Conservation (phyloP, 2,113 vertebrate species). For the Petromus typicus region DNA sequence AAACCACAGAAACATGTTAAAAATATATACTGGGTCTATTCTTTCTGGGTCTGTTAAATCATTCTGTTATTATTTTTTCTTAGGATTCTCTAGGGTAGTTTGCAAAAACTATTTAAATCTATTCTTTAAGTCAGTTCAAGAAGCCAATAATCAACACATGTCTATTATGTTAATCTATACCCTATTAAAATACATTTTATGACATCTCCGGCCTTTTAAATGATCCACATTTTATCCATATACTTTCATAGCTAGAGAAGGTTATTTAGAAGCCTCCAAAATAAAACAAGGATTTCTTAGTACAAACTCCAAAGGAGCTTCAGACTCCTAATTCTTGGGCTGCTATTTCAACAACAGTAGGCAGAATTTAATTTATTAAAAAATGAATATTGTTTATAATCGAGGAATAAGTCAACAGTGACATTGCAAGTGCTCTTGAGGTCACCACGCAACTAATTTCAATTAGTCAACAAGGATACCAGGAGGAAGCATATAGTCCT, state of each 20-base stretch:
- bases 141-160: too few species aligned
- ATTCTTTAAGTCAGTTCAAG: neutral
- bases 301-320: neutral
- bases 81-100: neutral
- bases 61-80: neutral
- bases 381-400: neutral
- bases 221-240: neutral
- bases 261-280: neutral
- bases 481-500: neutral
- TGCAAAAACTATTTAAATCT: neutral
- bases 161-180: neutral
- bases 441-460: neutral
- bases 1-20: neutral
- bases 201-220: neutral
- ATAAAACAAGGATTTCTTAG: neutral
- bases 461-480: neutral
- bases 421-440: neutral
- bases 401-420: neutral
- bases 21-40: neutral
- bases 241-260: neutral
- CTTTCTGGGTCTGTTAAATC: neutral
- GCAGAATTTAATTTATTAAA: neutral
- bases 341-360: neutral
- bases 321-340: too few species aligned
- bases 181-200: neutral